A percentile compares a stretch with the other conserved stretches of the same genome.
Conservation (phyloP, 2,888 invertebrate species). For the Metalampra italica region DNA sequence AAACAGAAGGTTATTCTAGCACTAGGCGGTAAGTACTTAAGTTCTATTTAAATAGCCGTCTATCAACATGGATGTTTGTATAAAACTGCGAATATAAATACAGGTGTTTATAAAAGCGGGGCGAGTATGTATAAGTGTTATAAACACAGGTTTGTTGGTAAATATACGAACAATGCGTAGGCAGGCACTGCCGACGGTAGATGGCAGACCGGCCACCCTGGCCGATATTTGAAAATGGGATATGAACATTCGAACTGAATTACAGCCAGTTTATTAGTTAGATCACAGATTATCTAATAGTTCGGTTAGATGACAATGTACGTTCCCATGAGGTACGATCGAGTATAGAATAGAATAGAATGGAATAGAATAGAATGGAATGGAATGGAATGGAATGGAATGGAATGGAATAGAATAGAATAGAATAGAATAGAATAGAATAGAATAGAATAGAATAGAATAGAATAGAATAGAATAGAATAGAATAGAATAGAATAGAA, state of each 20-base stretch:
- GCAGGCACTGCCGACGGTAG: slow-evolving; percentile 26
- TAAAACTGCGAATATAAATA: slow-evolving; percentile 27
- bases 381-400: no score
- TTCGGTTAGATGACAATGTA: no score
- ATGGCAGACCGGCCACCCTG: slow-evolving; percentile 7
- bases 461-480: no score
- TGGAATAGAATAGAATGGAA: no score
- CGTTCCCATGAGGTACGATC: no score
- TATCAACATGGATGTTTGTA: slow-evolving; percentile 16
- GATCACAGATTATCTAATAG: no score
- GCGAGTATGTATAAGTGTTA: slow-evolving; percentile 30
- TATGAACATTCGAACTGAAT: background rate
- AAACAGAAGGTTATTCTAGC: background rate
- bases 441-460: no score
- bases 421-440: no score
- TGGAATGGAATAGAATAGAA: no score
- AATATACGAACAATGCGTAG: slow-evolving; percentile 61
- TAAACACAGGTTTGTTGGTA: slow-evolving; percentile 50
- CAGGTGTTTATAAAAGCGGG: slow-evolving; percentile 32
- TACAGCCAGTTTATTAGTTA: no score
- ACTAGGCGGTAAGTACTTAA: background rate
- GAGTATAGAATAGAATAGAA: no score
- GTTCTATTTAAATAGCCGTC: slow-evolving; percentile 4
- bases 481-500: no score
- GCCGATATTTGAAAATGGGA: slow-evolving; percentile 13